These are phyloP conservation scores for Tonatia bakeri DNA, from an alignment of 2,113 vertebrate genomes.

Conservation along the genomic window DNA sequence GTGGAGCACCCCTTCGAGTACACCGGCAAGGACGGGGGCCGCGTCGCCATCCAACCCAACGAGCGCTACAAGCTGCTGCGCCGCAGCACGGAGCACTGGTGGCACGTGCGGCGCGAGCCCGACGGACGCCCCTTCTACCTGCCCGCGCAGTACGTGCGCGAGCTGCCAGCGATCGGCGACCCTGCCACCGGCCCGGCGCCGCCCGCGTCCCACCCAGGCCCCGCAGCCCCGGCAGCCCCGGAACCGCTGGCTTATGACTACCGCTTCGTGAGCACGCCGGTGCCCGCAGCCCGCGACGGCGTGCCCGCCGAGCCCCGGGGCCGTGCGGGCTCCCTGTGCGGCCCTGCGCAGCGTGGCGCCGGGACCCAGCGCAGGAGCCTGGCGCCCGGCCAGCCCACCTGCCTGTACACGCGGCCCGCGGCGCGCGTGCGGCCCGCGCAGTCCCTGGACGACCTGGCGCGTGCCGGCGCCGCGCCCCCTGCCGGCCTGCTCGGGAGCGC, in stretches of 20 bases:
- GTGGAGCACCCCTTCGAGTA: constrained; percentile 91
- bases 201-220: background rate
- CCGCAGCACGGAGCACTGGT: constrained; percentile 92
- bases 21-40: constrained; percentile 84
- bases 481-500: background rate
- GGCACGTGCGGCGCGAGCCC: constrained; percentile 87
- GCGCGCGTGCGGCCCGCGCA: constrained; percentile 69
- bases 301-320: background rate
- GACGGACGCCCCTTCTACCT: constrained; percentile 87
- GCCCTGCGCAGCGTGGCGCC: background rate
- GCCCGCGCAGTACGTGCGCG: constrained; percentile 90
- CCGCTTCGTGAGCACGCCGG: constrained; percentile 64
- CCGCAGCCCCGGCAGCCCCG: background rate
- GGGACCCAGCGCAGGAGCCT: background rate
- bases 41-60: constrained; percentile 88
- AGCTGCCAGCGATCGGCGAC: constrained; percentile 71
- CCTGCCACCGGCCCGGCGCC: constrained; percentile 50
- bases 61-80: constrained; percentile 89
- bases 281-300: background rate
- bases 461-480: background rate
- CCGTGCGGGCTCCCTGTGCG: constrained; percentile 45
- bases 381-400: background rate
- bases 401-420: background rate
- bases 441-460: constrained; percentile 79
- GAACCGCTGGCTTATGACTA: constrained; percentile 74